phyloP scores from a whole-genome alignment of 2,113 vertebrate genomes.

The Prunella himalayana region DNA sequence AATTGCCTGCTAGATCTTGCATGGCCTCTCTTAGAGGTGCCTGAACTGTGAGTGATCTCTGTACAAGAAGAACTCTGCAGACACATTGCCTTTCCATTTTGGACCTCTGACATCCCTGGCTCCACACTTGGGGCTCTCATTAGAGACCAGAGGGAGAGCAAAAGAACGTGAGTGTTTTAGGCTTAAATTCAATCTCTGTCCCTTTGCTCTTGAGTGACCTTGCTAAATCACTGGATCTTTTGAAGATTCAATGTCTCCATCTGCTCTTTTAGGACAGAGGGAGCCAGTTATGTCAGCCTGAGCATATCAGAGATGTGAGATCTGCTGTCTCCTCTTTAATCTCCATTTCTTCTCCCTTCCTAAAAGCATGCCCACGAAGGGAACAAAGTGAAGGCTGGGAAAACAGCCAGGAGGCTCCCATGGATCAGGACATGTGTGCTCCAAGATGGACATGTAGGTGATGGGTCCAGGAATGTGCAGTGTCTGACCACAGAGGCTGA shows the following conservation, averaged over 20 bases:
- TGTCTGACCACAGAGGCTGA: background rate
- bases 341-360: background rate
- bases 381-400: background rate
- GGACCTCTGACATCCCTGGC: background rate
- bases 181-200: background rate
- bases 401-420: background rate
- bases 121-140: background rate
- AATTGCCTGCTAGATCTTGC: background rate
- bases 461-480: accelerated
- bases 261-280: background rate
- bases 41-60: background rate
- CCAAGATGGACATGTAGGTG: accelerated
- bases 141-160: background rate
- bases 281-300: background rate
- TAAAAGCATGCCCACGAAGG: background rate
- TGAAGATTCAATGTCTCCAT: background rate
- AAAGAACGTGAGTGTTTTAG: background rate
- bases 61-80: background rate
- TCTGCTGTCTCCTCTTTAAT: background rate
- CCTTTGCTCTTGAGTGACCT: background rate
- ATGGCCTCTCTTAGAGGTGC: background rate
- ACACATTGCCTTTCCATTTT: accelerated
- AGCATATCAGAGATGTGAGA: background rate
- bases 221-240: background rate
- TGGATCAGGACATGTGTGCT: background rate